phyloP scores from a whole-genome alignment of 2,113 vertebrate genomes.

The Oryzias celebensis region DNA sequence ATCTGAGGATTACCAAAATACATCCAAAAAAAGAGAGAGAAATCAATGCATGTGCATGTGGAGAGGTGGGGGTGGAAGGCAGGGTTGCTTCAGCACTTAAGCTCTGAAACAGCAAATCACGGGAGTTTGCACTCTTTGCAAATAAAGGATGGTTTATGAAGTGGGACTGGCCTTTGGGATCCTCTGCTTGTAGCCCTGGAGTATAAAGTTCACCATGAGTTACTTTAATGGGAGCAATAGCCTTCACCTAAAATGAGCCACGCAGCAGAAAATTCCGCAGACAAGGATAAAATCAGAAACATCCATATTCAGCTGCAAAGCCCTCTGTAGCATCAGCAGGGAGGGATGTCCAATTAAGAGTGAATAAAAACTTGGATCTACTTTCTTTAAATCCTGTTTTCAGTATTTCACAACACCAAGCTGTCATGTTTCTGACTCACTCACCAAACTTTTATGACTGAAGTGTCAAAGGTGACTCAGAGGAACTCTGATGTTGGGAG shows the following conservation, averaged over 20 bases:
- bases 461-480: too few species aligned
- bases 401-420: too few species aligned
- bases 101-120: constrained; percentile 37
- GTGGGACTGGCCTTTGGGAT: constrained; percentile 35
- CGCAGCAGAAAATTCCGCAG: constrained; percentile 48
- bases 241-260: constrained; percentile 40
- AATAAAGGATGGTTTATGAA: constrained; percentile 36
- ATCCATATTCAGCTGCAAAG: constrained; percentile 47
- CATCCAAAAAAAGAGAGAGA: constrained; percentile 56
- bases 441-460: too few species aligned
- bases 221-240: constrained; percentile 42
- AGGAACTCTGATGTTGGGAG: too few species aligned
- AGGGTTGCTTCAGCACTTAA: constrained; percentile 40
- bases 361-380: background rate
- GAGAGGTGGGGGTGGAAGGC: constrained; percentile 12
- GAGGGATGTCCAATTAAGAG: constrained; percentile 1
- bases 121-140: constrained; percentile 30
- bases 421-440: too few species aligned
- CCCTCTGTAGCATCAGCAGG: constrained; percentile 25
- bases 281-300: constrained; percentile 52
- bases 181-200: constrained; percentile 8
- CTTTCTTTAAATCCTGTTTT: too few species aligned
- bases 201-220: background rate
- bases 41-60: too few species aligned
- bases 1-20: constrained; percentile 59